phyloP scores from a whole-genome alignment of 2,797 vertebrate species.

The Bradypodion pumilum region DNA sequence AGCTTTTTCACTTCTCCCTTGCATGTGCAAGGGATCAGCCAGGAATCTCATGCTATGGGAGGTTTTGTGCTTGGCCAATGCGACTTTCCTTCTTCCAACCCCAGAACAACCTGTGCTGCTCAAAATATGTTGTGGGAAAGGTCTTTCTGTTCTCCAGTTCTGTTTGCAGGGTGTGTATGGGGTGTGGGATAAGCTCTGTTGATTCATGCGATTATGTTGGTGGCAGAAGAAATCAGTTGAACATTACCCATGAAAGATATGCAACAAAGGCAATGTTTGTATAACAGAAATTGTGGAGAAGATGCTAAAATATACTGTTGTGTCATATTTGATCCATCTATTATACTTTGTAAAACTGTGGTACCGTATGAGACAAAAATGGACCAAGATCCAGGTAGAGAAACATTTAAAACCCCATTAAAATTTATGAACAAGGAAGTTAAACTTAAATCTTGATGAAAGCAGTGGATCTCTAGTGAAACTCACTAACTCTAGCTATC shows the following conservation, averaged over 20 bases:
- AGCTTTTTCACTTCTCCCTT: too few species aligned
- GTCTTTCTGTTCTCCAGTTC: too few species aligned
- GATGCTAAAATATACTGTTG: neutral
- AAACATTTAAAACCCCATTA: neutral
- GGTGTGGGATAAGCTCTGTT: neutral
- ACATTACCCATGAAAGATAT: neutral
- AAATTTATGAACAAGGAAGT: neutral
- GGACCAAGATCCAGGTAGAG: neutral
- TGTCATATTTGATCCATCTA: neutral
- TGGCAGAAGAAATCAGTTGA: neutral
- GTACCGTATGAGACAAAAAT: neutral
- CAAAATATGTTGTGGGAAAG: too few species aligned
- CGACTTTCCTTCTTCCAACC: too few species aligned
- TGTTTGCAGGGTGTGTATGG: too few species aligned
- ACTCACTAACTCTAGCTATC: neutral
- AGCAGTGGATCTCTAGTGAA: neutral
- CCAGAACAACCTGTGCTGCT: too few species aligned
- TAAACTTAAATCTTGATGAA: neutral
- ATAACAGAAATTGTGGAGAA: neutral
- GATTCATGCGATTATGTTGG: neutral
- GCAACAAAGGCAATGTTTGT: neutral
- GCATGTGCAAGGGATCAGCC: too few species aligned
- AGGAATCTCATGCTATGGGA: too few species aligned
- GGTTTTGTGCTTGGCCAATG: too few species aligned
- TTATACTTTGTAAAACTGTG: constrained; percentile 9